Evolutionary conservation across 1,140 invertebrate genomes (phyloP).

Genomic region (Drosophila murphyi): DNA sequence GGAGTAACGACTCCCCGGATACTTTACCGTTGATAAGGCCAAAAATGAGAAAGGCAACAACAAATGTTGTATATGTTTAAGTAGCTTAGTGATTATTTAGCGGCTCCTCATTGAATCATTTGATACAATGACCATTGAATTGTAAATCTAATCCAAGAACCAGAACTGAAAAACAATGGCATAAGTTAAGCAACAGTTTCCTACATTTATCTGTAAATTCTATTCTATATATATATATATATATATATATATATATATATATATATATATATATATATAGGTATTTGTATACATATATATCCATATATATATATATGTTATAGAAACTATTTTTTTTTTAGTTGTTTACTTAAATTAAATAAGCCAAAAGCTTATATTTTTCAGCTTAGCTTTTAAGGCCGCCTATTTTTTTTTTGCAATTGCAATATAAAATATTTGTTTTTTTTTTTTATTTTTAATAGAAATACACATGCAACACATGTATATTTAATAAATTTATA

Average conservation of each 20-base stretch:
- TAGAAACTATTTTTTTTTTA: conserved; percentile 6
- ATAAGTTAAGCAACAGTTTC: conserved; percentile 25
- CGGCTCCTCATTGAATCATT: conserved; percentile 14
- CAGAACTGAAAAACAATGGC: conserved; percentile 48
- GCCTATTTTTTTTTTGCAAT: conserved; percentile 44
- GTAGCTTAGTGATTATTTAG: conserved; percentile 33
- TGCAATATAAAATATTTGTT: conserved; percentile 51
- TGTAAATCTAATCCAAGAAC: conserved; percentile 39
- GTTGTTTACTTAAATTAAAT: conserved; percentile 28
- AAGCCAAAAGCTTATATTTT: conserved; percentile 32
- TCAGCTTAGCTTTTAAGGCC: conserved; percentile 36
- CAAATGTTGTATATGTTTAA: conserved; percentile 32
- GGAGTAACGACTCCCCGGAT: not conserved
- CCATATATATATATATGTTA: conserved; percentile 1
- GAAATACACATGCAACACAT: conserved; percentile 26
- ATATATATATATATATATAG: conserved; percentile 5
- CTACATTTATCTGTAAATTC: not conserved
- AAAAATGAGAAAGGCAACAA: conserved; percentile 4
- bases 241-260: conserved; percentile 8
- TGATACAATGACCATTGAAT: conserved; percentile 17
- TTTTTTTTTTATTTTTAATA: conserved; percentile 47
- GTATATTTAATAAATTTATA: conserved; percentile 77
- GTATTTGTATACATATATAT: conserved; percentile 3
- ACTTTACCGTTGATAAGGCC: conserved; percentile 18
- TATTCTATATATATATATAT: conserved; percentile 4